Evolutionary conservation across 2,888 invertebrate genomes (phyloP), one percentile per base, ranked within the genome.

Genomic region (Pharmacophagus antenor): DNA sequence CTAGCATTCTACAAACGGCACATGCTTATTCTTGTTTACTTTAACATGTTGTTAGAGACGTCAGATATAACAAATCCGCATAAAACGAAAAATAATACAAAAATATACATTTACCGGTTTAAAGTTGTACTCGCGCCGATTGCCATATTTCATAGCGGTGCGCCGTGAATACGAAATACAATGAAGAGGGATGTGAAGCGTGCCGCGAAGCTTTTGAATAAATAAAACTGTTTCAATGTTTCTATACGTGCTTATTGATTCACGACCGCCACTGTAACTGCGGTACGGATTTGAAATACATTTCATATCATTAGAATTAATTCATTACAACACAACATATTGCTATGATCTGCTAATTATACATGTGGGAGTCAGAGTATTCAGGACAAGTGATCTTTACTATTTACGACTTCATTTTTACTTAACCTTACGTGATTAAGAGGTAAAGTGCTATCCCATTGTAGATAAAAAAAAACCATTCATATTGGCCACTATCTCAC

Each of bases 161-260:
- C 50, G 55, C 51, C 51, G 37, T 60, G 60, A 60, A 60, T 60
- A 60, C 60, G 50, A 60, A 60, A 56, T 56, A 55, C 46, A 56
- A 55, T 56, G 51, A 56, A 44, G 55, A 55, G 31, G 46, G 37
- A 56, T 31, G 60, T 46, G 55, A 25, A 56, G 22, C 37, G 55
- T 44, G 37, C 60, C 60, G 37, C 46, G 46, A 56, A 51, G 50
- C 31, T 23, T 50, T 44, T 56, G 55, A 51, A 51, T 56, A 51
- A 60, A 60, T 60, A 50, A 56, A 55, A 60, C 51, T 59, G 44
- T 59, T 50, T 37, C 50, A 50, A 42, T 50, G 55, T 60, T 60
- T 59, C 60, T 51, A 55, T 51, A 50, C 50, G 55, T 55, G 46
- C 46, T 4, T 58, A 58, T 58, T 58, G 58, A 58, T 52, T 52